Evolutionary conservation across 2,113 vertebrate genomes (phyloP).

Genomic region (Nothobranchius kuhntae): DNA sequence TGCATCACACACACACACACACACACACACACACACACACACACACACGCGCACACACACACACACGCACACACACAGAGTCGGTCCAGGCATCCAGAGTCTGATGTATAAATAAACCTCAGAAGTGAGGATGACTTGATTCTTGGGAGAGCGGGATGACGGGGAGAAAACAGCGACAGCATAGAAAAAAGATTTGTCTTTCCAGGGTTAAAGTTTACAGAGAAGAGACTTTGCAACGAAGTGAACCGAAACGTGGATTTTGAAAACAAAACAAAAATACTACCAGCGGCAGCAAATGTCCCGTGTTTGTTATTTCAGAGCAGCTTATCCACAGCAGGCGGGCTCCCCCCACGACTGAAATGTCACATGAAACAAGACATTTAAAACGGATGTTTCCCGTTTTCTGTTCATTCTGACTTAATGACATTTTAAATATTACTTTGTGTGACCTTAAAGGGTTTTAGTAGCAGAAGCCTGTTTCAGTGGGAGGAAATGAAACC

Average conservation of each 20-base stretch:
- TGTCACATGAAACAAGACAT: slow-evolving; percentile 6
- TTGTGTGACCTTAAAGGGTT: slow-evolving; percentile 54
- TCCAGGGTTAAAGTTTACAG: too few species aligned
- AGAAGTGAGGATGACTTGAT: slow-evolving; percentile 54
- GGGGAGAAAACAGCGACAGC: neutral
- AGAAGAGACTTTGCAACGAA: too few species aligned
- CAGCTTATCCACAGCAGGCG: slow-evolving; percentile 7
- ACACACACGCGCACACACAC: neutral
- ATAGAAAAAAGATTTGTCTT: neutral
- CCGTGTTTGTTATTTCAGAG: slow-evolving; percentile 14
- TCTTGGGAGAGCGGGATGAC: neutral
- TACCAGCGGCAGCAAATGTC: slow-evolving; percentile 13
- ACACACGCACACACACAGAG: neutral
- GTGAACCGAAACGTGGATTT: too few species aligned
- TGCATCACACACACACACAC: too few species aligned
- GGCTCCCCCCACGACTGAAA: neutral
- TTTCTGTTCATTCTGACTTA: neutral
- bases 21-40: neutral
- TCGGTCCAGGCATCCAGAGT: slow-evolving; percentile 37
- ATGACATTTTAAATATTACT: slow-evolving; percentile 47
- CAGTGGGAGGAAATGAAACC: slow-evolving; percentile 45
- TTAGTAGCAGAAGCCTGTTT: slow-evolving; percentile 36
- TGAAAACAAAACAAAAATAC: slow-evolving; percentile 4
- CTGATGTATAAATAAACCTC: slow-evolving; percentile 84
- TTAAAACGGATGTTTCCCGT: too few species aligned